Conservation (phyloP, 1,140 invertebrate genomes). For the Lordiphosa mommai region DNA sequence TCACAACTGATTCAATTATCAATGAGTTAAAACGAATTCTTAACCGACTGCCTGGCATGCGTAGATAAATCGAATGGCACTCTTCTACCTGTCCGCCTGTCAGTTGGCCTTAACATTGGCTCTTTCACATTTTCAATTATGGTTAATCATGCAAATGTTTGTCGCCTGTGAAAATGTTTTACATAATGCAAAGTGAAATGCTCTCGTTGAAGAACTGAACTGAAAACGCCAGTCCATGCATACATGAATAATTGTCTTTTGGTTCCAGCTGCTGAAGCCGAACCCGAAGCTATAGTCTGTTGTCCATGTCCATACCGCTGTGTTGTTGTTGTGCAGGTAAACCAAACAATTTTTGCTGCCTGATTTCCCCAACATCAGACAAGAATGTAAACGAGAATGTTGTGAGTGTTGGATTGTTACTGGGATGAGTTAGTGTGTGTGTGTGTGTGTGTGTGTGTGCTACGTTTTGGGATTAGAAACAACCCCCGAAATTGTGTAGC, state of each 20-base stretch:
- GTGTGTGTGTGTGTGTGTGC: slow-evolving; percentile 19
- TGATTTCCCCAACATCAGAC: slow-evolving; percentile 52
- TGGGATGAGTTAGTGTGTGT: background rate
- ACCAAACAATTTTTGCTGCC: slow-evolving; percentile 71
- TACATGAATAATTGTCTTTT: slow-evolving; percentile 73
- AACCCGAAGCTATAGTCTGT: no score
- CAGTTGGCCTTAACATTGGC: slow-evolving; percentile 22
- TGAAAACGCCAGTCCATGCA: slow-evolving; percentile 45
- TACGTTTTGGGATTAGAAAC: slow-evolving; percentile 70
- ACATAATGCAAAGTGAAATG: slow-evolving; percentile 76
- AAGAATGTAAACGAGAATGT: slow-evolving; percentile 29
- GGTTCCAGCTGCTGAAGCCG: slow-evolving; percentile 18
- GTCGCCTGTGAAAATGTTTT: slow-evolving; percentile 73
- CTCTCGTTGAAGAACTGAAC: slow-evolving; percentile 35
- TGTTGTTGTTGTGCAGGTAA: slow-evolving; percentile 45
- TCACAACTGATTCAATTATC: slow-evolving; percentile 66
- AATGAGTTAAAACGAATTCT: slow-evolving; percentile 50
- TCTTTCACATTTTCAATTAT: slow-evolving; percentile 72
- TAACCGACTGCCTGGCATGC: slow-evolving; percentile 50
- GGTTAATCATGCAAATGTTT: slow-evolving; percentile 77
- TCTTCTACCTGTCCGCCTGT: slow-evolving; percentile 11
- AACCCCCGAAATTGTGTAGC: slow-evolving; percentile 66
- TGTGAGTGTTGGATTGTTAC: slow-evolving; percentile 25
- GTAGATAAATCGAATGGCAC: slow-evolving; percentile 70
- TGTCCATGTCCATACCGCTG: no score